Evolutionary conservation across 1,140 invertebrate species (phyloP).

Genomic region (Harlomillsia oculata): DNA sequence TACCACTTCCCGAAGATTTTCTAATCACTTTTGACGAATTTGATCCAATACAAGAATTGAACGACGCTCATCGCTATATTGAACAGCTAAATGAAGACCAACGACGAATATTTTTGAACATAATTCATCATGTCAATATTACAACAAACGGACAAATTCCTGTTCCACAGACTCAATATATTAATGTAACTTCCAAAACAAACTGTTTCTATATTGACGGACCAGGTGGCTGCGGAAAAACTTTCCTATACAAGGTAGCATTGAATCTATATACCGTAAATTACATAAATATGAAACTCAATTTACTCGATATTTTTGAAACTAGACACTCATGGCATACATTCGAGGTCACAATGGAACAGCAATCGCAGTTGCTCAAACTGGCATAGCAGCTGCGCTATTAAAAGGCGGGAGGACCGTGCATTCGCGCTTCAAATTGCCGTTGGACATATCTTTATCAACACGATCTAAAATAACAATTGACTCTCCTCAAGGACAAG

Average conservation of each 20-base stretch:
- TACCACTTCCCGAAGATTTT: neutral
- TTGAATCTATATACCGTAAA: too few relatives aligned
- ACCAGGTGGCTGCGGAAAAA: constrained; percentile 25
- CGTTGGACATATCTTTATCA: neutral
- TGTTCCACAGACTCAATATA: too few relatives aligned
- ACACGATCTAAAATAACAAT: neutral
- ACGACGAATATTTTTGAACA: neutral
- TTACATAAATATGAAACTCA: too few relatives aligned
- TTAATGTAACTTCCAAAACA: neutral
- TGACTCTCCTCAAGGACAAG: neutral
- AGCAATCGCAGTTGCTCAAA: constrained; percentile 18
- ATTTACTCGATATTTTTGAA: neutral
- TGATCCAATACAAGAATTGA: neutral
- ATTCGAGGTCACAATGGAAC: neutral
- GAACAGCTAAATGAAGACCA: neutral
- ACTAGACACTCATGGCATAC: too few relatives aligned
- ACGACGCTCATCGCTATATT: neutral
- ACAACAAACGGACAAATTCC: too few relatives aligned
- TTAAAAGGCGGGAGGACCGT: constrained; percentile 20
- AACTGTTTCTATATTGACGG: constrained; percentile 28
- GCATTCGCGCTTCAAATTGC: constrained; percentile 24
- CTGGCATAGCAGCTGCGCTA: constrained; percentile 28
- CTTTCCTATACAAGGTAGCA: constrained; percentile 12
- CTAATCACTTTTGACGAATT: neutral
- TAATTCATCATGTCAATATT: too few relatives aligned